Conservation (phyloP, 2,113 vertebrate species). For the Aegypius monachus region DNA sequence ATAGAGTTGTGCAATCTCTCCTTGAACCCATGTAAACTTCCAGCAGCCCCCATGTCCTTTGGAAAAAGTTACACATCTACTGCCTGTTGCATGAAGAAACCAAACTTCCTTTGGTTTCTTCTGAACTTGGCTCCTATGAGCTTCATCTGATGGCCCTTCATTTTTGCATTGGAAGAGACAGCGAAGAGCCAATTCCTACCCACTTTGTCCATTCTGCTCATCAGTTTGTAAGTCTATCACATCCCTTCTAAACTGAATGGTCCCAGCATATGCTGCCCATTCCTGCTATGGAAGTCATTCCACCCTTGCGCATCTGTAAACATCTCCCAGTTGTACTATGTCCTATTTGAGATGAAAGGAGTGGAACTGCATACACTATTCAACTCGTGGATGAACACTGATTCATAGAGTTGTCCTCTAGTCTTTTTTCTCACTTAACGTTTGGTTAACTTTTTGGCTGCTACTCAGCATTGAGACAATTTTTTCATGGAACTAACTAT, state of each 20-base stretch:
- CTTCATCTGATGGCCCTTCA: not conserved
- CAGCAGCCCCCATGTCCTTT: not conserved
- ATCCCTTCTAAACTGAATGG: not conserved
- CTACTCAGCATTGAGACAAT: not conserved
- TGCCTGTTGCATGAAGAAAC: not conserved
- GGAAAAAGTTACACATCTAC: not conserved
- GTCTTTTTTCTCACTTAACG: not conserved
- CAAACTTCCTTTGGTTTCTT: not conserved
- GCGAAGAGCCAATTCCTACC: not conserved
- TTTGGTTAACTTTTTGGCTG: not conserved
- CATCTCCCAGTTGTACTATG: not conserved
- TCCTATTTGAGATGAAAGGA: not conserved
- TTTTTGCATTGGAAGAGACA: not conserved
- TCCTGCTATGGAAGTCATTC: not conserved
- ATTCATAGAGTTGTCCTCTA: not conserved
- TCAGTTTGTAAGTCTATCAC: not conserved
- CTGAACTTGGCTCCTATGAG: not conserved
- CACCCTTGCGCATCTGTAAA: not conserved
- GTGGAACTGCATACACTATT: not conserved
- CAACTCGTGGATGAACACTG: not conserved
- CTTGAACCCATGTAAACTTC: not conserved
- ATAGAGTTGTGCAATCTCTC: not conserved
- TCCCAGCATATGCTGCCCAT: not conserved
- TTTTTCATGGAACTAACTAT: not conserved
- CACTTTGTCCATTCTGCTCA: not conserved